Evolutionary conservation across 2,888 invertebrate genomes (phyloP), one percentile per base, ranked within the genome.

Genomic region (Clivina fossor): DNA sequence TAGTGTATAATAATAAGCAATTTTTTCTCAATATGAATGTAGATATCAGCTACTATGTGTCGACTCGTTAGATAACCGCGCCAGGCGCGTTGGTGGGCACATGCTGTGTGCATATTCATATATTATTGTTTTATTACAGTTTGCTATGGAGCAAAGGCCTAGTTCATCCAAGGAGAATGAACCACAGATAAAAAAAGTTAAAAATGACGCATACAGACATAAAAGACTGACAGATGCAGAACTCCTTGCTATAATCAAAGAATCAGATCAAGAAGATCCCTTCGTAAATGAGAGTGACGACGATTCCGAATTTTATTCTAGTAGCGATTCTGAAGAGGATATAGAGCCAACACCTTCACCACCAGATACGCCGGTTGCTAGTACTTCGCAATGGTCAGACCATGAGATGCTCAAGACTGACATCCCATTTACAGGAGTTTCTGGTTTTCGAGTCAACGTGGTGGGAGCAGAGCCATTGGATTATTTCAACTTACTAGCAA

Each of bases 401-500:
- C 35, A 35, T n/a, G 35, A 35, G 5, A 35, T 35, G 35, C 35
- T 11, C 11, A 35, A 35, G 16, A 35, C 11, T 35, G 35, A 35
- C 35, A 35, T 35, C 11, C 8, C 35, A 16, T 35, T 35, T 35
- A 35, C 35, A 47, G 16, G 47, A 30, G 20, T 32, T 47, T 15
- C 30, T n/a, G 30, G 35, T 35, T 22, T 49, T 49, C 18, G 7
- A 8, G 35, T 35, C 35, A 35, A 4, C 35, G 4, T 19, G 28
- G 13, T 28, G 19, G 19, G 13, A 38, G 3, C 40, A 26, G 18
- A 8, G n/a, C 11, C 54, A n/a, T 18, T 56, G 3, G 41, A 56
- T 18, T 56, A 48, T 30, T 56, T 56, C 28, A 9, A 16, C 13
- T n/a, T 48, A n/a, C n/a, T 41, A 8, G 16, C 28, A 8, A 20